Conservation (phyloP, 35 echinoderm and acorn worm species). For the Chiridota heheva region DNA sequence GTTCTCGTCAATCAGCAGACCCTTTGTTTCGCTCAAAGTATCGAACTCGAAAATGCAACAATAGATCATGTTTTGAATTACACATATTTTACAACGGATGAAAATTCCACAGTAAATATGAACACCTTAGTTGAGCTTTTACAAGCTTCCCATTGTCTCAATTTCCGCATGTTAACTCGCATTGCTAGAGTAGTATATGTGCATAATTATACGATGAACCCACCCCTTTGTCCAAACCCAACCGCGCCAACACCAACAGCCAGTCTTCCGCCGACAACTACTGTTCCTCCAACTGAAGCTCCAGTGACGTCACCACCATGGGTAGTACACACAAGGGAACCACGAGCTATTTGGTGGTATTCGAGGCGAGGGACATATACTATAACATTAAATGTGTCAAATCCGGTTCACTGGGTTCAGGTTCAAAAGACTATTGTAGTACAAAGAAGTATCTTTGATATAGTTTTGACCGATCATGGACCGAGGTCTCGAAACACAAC, state of each 20-base stretch:
- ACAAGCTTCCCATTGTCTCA: constrained; percentile 48
- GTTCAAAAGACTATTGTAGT: constrained; percentile 68
- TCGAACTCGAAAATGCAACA: constrained; percentile 22
- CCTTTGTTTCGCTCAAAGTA: constrained; percentile 3
- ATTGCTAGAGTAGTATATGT: constrained; percentile 39
- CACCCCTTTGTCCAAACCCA: constrained; percentile 50
- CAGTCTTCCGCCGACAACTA: constrained; percentile 17
- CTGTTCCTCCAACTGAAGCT: constrained; percentile 27
- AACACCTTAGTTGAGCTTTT: constrained; percentile 24
- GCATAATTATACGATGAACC: constrained; percentile 48
- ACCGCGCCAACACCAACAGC: constrained; percentile 18
- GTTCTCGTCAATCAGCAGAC: neutral
- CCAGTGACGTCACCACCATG: constrained; percentile 52
- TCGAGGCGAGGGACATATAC: constrained; percentile 71
- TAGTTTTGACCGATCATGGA: constrained; percentile 65
- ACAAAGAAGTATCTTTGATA: constrained; percentile 52
- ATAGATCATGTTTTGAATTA: constrained; percentile 41
- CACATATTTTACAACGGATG: constrained; percentile 40
- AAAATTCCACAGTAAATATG: constrained; percentile 51
- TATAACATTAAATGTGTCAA: constrained; percentile 81
- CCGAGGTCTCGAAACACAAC: constrained; percentile 76
- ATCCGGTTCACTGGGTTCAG: constrained; percentile 78
- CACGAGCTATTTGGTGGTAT: constrained; percentile 81
- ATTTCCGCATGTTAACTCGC: constrained; percentile 14
- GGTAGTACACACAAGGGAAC: constrained; percentile 75